Conservation (phyloP, 2,888 invertebrate species). For the Chamaedrilus cognettii region DNA sequence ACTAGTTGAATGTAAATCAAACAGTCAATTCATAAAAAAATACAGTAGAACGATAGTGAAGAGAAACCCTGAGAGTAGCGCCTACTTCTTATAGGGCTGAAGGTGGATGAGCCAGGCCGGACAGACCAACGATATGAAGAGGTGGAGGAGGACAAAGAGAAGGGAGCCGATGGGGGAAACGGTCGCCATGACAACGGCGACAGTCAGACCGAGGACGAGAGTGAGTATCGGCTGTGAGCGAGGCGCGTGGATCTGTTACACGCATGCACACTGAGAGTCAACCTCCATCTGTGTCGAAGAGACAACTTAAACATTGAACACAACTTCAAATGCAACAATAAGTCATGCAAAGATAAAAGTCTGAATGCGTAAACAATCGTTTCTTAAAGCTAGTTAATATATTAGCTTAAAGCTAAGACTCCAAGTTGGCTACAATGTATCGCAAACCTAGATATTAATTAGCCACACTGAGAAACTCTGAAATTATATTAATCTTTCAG, state of each 20-base stretch:
- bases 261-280: neutral
- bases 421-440: too few relatives aligned
- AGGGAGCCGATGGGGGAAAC: slow-evolving; percentile 49
- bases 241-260: slow-evolving; percentile 11
- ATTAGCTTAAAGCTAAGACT: too few relatives aligned
- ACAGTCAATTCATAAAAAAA: neutral
- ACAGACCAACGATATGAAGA: slow-evolving; percentile 60
- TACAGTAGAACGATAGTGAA: neutral
- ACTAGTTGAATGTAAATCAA: neutral
- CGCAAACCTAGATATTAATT: too few relatives aligned
- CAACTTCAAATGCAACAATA: too few relatives aligned
- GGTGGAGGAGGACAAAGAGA: slow-evolving; percentile 46
- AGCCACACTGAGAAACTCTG: too few relatives aligned
- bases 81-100: slow-evolving; percentile 61
- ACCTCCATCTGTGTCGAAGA: too few relatives aligned
- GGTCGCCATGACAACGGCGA: slow-evolving; percentile 40
- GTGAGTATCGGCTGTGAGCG: slow-evolving; percentile 37
- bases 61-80: slow-evolving; percentile 17
- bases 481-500: too few relatives aligned
- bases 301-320: too few relatives aligned
- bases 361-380: too few relatives aligned
- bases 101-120: slow-evolving; percentile 59
- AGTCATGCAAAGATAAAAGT: too few relatives aligned
- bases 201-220: slow-evolving; percentile 38
- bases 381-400: too few relatives aligned